Evolutionary conservation across 1,140 invertebrate species (phyloP).

Genomic region (Nephila pilipes): DNA sequence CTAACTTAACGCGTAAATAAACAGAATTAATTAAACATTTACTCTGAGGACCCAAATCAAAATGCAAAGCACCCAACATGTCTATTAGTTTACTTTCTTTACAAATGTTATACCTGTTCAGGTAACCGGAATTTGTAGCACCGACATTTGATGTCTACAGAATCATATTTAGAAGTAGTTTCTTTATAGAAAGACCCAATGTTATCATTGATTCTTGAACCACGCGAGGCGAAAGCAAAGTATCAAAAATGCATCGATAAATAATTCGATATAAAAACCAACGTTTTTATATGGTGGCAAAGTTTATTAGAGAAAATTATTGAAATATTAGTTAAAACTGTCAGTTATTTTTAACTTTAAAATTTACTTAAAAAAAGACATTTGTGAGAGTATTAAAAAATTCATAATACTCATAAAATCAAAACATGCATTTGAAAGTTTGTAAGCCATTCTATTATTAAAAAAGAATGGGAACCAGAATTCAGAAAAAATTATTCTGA

Average conservation of each 20-base stretch:
- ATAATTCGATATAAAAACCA: no score
- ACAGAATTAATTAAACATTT: background rate
- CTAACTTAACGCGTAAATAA: background rate
- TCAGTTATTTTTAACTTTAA: no score
- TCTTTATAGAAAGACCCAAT: background rate
- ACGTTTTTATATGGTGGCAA: no score
- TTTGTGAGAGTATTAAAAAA: no score
- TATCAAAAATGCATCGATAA: background rate
- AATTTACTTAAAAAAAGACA: no score
- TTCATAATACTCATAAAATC: no score
- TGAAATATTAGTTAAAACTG: no score
- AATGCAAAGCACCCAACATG: conserved; percentile 20
- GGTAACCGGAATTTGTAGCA: background rate
- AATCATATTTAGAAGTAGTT: background rate
- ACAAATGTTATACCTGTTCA: background rate
- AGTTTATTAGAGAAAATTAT: no score
- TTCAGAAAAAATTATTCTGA: no score
- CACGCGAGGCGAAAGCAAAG: background rate
- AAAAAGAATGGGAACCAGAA: no score
- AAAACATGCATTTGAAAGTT: no score
- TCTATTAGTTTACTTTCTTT: conserved; percentile 28
- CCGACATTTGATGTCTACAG: background rate
- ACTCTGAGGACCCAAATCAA: background rate
- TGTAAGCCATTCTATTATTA: no score
- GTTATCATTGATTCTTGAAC: background rate